Percentiles rank a stretch among this genome's conserved stretches.
Evolutionary conservation across 2,113 vertebrate genomes (phyloP).

Genomic region (Danionella cerebrum): DNA sequence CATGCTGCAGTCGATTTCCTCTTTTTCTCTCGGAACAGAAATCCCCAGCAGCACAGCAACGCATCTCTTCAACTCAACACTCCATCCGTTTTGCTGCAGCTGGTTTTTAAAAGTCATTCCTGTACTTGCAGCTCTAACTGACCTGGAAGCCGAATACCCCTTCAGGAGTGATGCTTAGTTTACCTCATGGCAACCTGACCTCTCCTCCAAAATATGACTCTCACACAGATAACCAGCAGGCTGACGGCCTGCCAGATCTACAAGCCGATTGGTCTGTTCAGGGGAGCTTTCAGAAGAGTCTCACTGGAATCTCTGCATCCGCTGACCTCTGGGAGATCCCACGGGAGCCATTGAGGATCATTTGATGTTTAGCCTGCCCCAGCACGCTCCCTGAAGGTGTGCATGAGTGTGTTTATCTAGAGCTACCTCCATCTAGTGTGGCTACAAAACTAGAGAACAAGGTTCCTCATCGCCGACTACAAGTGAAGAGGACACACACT

Average conservation of each 20-base stretch:
- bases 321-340: constrained; percentile 24
- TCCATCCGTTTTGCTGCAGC: too few relatives aligned
- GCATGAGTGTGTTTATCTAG: not conserved
- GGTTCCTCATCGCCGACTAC: not conserved
- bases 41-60: too few relatives aligned
- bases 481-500: not conserved
- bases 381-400: not conserved
- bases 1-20: too few relatives aligned
- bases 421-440: not conserved
- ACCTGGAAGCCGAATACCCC: not conserved
- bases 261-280: not conserved
- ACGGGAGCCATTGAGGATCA: constrained; percentile 23
- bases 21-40: too few relatives aligned
- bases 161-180: not conserved
- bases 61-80: too few relatives aligned
- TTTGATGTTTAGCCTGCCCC: constrained; percentile 19
- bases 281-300: not conserved
- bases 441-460: not conserved
- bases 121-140: not conserved
- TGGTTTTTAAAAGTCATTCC: too few relatives aligned
- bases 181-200: not conserved
- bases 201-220: not conserved
- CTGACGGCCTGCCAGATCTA: not conserved
- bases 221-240: not conserved
- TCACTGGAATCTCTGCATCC: not conserved